Percentiles rank a stretch among this genome's conserved stretches.
Conservation (phyloP, 2,888 invertebrate species). For the Agrochola macilenta region DNA sequence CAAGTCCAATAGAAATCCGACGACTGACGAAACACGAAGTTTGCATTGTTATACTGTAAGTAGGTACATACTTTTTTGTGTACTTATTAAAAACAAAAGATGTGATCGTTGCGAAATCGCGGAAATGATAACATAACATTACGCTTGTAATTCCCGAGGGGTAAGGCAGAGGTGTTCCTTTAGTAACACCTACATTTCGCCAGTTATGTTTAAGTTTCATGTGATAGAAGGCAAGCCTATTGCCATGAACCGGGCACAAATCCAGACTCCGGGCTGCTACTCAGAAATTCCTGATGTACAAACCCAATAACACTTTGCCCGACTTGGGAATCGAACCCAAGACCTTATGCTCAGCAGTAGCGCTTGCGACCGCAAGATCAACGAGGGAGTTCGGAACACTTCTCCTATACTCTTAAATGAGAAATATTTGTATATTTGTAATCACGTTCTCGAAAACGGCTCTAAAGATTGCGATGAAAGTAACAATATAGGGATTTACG, state of each 20-base stretch:
- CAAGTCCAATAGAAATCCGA: no score
- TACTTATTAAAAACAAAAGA: background rate
- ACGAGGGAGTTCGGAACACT: no score
- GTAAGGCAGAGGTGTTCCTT: background rate
- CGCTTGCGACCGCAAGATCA: no score
- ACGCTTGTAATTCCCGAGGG: background rate
- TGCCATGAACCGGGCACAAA: background rate
- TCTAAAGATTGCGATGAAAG: no score
- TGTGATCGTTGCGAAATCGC: background rate
- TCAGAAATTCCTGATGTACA: background rate
- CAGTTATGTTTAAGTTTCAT: background rate
- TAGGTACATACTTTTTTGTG: background rate
- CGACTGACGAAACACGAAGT: no score
- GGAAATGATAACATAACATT: background rate
- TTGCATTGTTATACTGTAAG: no score
- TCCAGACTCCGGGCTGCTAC: background rate
- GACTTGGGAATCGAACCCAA: background rate
- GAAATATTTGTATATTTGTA: no score
- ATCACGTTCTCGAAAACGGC: no score
- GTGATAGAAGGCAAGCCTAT: background rate
- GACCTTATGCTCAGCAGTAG: background rate
- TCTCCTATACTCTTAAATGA: no score
- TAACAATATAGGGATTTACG: no score
- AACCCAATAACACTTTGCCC: background rate
- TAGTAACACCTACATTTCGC: background rate